Evolutionary conservation across 2,113 vertebrate species (phyloP), one percentile per base, ranked within the genome.

Genomic region (Prochilodus magdalenae): DNA sequence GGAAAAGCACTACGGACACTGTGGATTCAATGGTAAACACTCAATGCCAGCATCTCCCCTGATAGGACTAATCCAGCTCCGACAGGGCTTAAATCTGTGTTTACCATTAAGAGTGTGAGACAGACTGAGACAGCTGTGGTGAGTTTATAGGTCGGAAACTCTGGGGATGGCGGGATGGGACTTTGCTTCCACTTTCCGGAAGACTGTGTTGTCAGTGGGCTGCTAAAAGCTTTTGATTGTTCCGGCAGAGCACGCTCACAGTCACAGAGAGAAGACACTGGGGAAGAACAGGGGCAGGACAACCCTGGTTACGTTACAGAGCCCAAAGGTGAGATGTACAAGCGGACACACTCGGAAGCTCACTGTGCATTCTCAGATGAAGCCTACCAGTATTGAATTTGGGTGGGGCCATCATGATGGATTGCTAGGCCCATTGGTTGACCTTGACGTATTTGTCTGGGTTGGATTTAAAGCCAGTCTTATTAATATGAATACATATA

Each of bases 271-370:
- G 88, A 74, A 26, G 53, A 81, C 29, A n/a, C 44, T 60, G 10
- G 24, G 75, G 63, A 83, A 26, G 83, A 4, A 40, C 83, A 70
- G 26, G 91, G 88, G 1, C 60, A 55, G 11, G 85, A 72, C 1
- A 94, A 93, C 47, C 5, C 36, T 49, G 87, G 76, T 60, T 93
- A 88, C 20, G 5, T 15, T 40, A 75, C 47, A 0, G 90, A 93
- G 62, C 77, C 83, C 40, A 87, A 63, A 71, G 88, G 91, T 91
- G 81, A 89, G 87, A 83, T 16, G 62, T 27, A 40, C 12, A 49
- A 57, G 49, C 60, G 44, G 53, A 53, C 40, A 82, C 67, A 55
- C 49, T 60, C 36, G 26, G 18, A 63, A 60, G 63, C 62, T 30
- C n/a, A 26, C 3, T 49, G 65, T 33, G n/a, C 59, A 5, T 27